phyloP scores from a whole-genome alignment of 1,140 invertebrate genomes.

The Macrocentrus cingulum region DNA sequence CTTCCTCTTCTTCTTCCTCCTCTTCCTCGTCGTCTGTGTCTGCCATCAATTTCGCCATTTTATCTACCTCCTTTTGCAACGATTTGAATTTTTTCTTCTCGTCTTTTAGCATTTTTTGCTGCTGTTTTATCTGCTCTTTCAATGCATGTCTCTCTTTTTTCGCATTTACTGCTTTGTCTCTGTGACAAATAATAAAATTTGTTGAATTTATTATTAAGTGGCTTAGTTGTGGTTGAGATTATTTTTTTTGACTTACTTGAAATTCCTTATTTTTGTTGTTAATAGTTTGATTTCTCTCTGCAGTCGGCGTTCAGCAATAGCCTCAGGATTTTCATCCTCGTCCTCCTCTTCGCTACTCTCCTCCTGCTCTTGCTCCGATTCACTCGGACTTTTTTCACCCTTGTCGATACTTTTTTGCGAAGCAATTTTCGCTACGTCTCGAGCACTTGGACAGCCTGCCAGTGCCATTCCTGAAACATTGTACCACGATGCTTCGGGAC shows the following conservation, averaged over 20 bases:
- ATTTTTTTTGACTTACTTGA: slow-evolving; percentile 58
- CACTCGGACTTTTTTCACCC: slow-evolving; percentile 23
- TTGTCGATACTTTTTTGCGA: slow-evolving; percentile 55
- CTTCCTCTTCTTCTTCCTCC: slow-evolving; percentile 57
- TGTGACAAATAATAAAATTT: slow-evolving; percentile 48
- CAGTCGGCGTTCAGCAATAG: slow-evolving; percentile 58
- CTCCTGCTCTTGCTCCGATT: slow-evolving; percentile 59
- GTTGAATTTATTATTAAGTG: slow-evolving; percentile 76
- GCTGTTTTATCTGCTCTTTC: slow-evolving; percentile 79
- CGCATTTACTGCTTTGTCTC: slow-evolving; percentile 74
- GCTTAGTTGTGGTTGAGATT: slow-evolving; percentile 30
- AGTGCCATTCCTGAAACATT: slow-evolving; percentile 58
- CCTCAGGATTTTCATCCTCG: slow-evolving; percentile 63
- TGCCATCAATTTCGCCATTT: slow-evolving; percentile 83
- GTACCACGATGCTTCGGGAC: slow-evolving; percentile 45
- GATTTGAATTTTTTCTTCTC: slow-evolving; percentile 76
- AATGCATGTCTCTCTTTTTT: slow-evolving; percentile 75
- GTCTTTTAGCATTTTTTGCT: slow-evolving; percentile 71
- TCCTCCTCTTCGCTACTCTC: slow-evolving; percentile 65
- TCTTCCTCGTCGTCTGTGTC: slow-evolving; percentile 74
- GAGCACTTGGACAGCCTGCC: slow-evolving; percentile 56
- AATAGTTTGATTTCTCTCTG: slow-evolving; percentile 75
- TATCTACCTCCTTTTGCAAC: slow-evolving; percentile 83
- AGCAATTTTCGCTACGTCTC: slow-evolving; percentile 54
- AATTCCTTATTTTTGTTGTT: slow-evolving; percentile 73